Base-by-base conservation (phyloP, 2,113 vertebrate species). In the Oncorhynchus kisutch region DNA sequence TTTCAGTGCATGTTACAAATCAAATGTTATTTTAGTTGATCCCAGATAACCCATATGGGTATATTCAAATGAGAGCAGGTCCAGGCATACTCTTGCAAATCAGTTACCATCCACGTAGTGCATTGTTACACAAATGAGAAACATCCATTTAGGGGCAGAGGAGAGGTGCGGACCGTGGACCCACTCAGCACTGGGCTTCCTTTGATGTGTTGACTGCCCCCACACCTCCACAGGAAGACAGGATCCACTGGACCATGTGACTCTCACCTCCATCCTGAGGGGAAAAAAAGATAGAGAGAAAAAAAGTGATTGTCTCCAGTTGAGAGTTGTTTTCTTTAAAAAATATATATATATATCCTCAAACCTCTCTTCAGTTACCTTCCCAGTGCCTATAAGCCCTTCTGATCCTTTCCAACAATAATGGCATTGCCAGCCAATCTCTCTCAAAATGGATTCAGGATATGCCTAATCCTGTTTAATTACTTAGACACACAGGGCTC, bases 101-200 rank as follows among this genome's bases (percentile, higher is more conserved):
- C 86, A 92, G 90, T 86, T 89, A 79, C 91, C 88, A 88, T 91
- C 88, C 87, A 71, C 76, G 66, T 73, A 78, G 74, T 16, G 77
- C 85, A 88, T 92, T 88, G 91, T 92, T 90, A 92, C 89, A 90
- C 93, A 93, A 92, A 94, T 93, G 88, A 91, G 87, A 85, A 94
- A 93, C 88, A 85, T 85, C 89, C 91, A 84, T 90, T 89, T 85
- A 75, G 85, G 9, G 87, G 78, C 81, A 76, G 84, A 89, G 85
- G 81, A 71, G 80, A 82, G 87, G 75, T 81, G 74, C 78, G 49
- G 75, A 75, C 64, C 78, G 73, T 77, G 82, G 87, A 89, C 84
- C 68, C 74, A 78, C 82, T 81, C 79, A 70, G 73, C 71, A 79
- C 73, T 39, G 39, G 39, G 79, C 51, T 70, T 72, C 76, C 84